Percentiles rank a stretch among this genome's conserved stretches.
These are phyloP conservation scores for Synodontis membranacea DNA, from an alignment of 2,113 vertebrate genomes.

Conservation along the genomic window DNA sequence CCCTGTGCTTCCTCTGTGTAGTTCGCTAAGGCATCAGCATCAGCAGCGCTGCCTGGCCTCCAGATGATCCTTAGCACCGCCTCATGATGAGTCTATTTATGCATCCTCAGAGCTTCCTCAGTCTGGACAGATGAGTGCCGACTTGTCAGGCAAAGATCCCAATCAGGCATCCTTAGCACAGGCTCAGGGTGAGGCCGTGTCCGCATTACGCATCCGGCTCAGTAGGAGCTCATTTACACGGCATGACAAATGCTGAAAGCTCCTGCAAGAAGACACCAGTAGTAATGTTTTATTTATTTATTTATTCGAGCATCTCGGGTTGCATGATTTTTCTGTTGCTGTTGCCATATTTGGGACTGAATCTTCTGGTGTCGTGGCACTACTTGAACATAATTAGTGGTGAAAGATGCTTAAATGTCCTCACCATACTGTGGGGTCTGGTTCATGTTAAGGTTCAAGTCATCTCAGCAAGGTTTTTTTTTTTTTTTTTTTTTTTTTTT, in stretches of 20 bases:
- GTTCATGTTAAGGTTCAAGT: neutral
- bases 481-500: too few relatives aligned
- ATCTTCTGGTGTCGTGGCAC: neutral
- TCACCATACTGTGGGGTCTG: neutral
- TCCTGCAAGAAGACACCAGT: neutral
- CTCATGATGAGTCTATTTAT: conserved; percentile 21
- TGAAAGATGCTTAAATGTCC: neutral
- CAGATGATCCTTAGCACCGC: neutral
- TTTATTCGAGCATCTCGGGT: neutral
- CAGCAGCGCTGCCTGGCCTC: neutral
- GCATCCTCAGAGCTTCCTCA: conserved; percentile 10
- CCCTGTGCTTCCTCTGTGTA: neutral
- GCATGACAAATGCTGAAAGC: neutral
- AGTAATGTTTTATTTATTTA: neutral
- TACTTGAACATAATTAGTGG: neutral
- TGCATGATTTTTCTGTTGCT: neutral
- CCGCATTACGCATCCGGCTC: neutral
- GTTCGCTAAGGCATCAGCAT: neutral
- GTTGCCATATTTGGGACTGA: neutral
- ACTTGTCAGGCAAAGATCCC: conserved; percentile 10
- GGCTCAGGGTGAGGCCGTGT: neutral
- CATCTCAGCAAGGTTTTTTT: too few relatives aligned
- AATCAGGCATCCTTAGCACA: conserved; percentile 18
- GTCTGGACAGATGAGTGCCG: neutral
- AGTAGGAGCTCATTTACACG: neutral